Percentiles rank a stretch among this genome's conserved stretches.
Conservation (phyloP, 2,888 invertebrate genomes). For the Lasioglossum zephyrum region DNA sequence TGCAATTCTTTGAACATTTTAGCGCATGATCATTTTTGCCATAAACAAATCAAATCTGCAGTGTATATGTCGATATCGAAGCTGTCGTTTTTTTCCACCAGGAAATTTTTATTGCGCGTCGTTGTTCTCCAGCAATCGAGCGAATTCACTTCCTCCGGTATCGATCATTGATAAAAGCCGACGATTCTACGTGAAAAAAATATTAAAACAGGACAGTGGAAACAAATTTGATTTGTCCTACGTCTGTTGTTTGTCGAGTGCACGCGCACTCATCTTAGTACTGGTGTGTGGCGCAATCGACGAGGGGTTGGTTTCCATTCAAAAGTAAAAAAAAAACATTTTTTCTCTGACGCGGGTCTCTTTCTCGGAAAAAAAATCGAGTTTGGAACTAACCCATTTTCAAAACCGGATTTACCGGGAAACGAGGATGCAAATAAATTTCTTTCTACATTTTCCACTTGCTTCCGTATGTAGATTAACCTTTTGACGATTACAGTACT, state of each 20-base stretch:
- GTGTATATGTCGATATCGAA: not conserved
- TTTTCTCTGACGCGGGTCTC: not conserved
- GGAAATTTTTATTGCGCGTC: not conserved
- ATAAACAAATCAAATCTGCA: not conserved
- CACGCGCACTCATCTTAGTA: not conserved
- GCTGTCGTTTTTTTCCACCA: not conserved
- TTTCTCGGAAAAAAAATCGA: not conserved
- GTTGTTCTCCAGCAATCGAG: not conserved
- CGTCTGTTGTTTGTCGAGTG: not conserved
- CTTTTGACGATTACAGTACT: not conserved
- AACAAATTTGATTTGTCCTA: not conserved
- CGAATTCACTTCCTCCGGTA: not conserved
- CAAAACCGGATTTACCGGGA: not conserved
- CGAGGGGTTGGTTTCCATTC: not conserved
- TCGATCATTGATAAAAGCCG: not conserved
- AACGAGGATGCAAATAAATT: not conserved
- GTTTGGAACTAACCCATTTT: not conserved
- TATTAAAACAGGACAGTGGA: not conserved
- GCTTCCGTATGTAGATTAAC: not conserved
- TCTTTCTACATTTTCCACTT: not conserved
- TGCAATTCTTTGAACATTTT: too few species aligned
- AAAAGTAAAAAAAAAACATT: not conserved
- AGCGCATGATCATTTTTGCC: too few species aligned
- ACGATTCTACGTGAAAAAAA: not conserved
- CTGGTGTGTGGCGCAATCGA: not conserved